Evolutionary conservation across 1,140 invertebrate genomes (phyloP), one percentile per base, ranked within the genome.

Genomic region (Drosophila sucinea): DNA sequence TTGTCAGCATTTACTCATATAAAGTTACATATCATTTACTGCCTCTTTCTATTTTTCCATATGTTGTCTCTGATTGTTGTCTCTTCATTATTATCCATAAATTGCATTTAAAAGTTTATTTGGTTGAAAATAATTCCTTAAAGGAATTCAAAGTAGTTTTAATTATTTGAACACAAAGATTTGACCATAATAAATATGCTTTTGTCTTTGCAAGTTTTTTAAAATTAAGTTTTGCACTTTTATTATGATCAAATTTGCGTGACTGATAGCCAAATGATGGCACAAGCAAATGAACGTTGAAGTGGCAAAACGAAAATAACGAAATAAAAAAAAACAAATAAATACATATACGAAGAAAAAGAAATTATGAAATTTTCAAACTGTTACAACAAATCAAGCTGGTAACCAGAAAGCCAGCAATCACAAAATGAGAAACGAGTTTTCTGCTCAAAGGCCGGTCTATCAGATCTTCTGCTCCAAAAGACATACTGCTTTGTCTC

Each of bases 301-400:
- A 86, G 82, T 70, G 69, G 54, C 71, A 54, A 69, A 51, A 65
- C 55, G 51, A 70, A 66, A 67, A 51, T 23, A 8, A 23, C 25
- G 17, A 23, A 6, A 44, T 17, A 23, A 60, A 74, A 30, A 81
- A 67, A 67, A 70, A 74, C 55, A 67, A 65, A 70, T 17, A 56
- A 11, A 38, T 11, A 38, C 6, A 5, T 38, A 10, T 10, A 38
- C 11, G 35, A 11, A 38, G 2, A 38, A 73, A 86, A 86, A 87
- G 69, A 82, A 86, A 87, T 86, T 86, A 86, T 87, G 83, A 86
- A 86, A 86, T 87, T 79, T 17, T 70, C 60, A 77, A 71, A 70
- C 54, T 86, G 77, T 83, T 87, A 87, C 83, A 82, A 67, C 72
- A 58, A 86, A 87, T 73, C 76, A 81, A 69, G 23, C 44, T 27